Conservation (phyloP, 2,797 vertebrate species). For the Etheostoma perlongum region DNA sequence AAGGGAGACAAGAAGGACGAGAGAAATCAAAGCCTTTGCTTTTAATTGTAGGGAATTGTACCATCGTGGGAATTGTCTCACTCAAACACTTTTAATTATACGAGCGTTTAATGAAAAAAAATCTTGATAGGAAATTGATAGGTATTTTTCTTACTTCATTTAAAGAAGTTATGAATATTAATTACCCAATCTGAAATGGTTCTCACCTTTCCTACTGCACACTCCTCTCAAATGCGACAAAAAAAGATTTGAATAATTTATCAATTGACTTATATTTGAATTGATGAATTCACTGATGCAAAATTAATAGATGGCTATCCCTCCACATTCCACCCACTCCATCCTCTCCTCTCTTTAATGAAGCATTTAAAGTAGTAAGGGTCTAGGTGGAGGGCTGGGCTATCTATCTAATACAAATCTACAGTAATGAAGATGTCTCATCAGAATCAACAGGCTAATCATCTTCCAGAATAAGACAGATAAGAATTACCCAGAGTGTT, state of each 20-base stretch:
- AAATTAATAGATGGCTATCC: constrained; percentile 89
- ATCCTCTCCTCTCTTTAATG: constrained; percentile 75
- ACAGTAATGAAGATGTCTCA: constrained; percentile 60
- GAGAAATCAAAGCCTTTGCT: constrained; percentile 44
- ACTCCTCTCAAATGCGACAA: constrained; percentile 74
- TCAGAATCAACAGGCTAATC: constrained; percentile 51
- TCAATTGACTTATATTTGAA: constrained; percentile 92
- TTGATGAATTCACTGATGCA: constrained; percentile 93
- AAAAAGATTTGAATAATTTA: constrained; percentile 91
- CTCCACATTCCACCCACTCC: constrained; percentile 60
- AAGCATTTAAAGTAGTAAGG: constrained; percentile 75
- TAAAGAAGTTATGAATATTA: constrained; percentile 95
- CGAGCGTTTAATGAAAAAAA: constrained; percentile 63
- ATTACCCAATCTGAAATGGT: constrained; percentile 89
- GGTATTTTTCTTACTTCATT: constrained; percentile 80
- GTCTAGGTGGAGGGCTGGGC: constrained; percentile 33
- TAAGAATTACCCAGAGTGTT: constrained; percentile 16
- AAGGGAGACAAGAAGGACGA: constrained; percentile 28
- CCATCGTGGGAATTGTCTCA: constrained; percentile 55
- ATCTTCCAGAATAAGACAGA: constrained; percentile 20
- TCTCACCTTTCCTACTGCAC: constrained; percentile 75
- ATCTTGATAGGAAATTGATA: constrained; percentile 65
- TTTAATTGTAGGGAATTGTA: constrained; percentile 58
- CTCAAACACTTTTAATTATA: constrained; percentile 73
- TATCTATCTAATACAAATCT: constrained; percentile 50